Evolutionary conservation across 2,888 invertebrate species (phyloP).

Genomic region (Platynereis dumerilii): DNA sequence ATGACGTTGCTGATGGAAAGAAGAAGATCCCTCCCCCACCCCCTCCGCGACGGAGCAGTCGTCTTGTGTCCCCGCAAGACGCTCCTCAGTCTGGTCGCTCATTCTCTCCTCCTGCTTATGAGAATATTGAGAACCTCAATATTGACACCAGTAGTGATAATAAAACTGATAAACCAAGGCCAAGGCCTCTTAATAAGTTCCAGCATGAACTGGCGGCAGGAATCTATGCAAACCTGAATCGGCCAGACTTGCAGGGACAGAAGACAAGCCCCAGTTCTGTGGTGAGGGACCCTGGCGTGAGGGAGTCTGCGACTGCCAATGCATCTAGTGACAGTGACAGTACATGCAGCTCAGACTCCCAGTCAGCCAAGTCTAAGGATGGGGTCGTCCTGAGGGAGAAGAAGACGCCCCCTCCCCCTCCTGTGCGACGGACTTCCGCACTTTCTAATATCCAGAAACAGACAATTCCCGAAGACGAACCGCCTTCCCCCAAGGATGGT

Average conservation of each 20-base stretch:
- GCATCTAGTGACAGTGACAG: conserved; percentile 25
- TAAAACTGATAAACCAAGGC: conserved; percentile 8
- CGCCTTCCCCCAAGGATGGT: not conserved
- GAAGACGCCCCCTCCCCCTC: conserved; percentile 21
- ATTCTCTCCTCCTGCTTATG: conserved; percentile 19
- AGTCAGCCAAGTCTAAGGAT: conserved; percentile 12
- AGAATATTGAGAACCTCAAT: conserved; percentile 22
- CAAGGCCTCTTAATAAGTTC: conserved; percentile 40
- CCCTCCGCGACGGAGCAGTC: conserved; percentile 42
- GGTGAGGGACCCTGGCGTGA: conserved; percentile 15
- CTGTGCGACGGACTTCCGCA: conserved; percentile 13
- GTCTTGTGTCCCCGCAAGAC: conserved; percentile 21
- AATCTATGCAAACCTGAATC: conserved; percentile 44
- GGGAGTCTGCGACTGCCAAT: not conserved
- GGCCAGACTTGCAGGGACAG: conserved; percentile 44
- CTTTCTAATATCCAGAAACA: conserved; percentile 12
- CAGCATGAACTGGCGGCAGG: conserved; percentile 46
- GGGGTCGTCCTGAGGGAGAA: conserved; percentile 16
- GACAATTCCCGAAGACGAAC: conserved; percentile 6
- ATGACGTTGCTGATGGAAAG: not conserved
- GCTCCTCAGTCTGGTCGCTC: conserved; percentile 15
- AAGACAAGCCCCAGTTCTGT: conserved; percentile 25
- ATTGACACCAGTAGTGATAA: not conserved
- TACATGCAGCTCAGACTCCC: conserved; percentile 24
- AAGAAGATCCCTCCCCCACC: conserved; percentile 59